A percentile compares a stretch with the other conserved stretches of the same genome.
phyloP scores from a whole-genome alignment of 2,113 vertebrate species.

The Eolophus roseicapilla region DNA sequence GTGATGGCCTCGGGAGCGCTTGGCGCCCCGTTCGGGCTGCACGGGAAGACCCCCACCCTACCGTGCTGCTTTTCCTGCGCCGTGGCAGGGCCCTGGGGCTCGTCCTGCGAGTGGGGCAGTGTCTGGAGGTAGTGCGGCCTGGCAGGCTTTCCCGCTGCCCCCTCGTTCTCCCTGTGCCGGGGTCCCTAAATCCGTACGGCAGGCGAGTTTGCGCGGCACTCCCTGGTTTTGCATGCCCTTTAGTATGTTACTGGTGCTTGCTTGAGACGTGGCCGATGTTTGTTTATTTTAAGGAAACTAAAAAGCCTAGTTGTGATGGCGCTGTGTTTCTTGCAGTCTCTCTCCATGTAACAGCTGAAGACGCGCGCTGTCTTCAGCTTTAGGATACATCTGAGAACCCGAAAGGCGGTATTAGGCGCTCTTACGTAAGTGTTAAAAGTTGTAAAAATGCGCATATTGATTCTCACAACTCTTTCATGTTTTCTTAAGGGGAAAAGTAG shows the following conservation, averaged over 20 bases:
- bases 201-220: too few relatives aligned
- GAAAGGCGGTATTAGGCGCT: fast-evolving
- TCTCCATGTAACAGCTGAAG: not conserved
- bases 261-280: fast-evolving
- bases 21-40: fast-evolving
- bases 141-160: too few relatives aligned
- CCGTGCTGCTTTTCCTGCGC: fast-evolving
- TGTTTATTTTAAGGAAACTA: too few relatives aligned
- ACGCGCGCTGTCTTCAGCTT: not conserved
- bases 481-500: not conserved
- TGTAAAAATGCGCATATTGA: fast-evolving
- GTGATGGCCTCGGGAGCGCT: not conserved
- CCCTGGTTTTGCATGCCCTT: fast-evolving
- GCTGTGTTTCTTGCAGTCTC: not conserved
- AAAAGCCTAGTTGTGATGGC: fast-evolving
- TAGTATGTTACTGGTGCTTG: fast-evolving
- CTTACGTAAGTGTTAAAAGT: not conserved
- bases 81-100: not conserved
- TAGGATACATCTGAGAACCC: not conserved
- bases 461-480: fast-evolving
- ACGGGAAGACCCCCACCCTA: fast-evolving
- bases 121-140: not conserved
- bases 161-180: too few relatives aligned
- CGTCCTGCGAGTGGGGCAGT: fast-evolving
- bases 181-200: fast-evolving